Conservation (phyloP, 2,113 vertebrate genomes). For the Ophthalmolycus amberensis region DNA sequence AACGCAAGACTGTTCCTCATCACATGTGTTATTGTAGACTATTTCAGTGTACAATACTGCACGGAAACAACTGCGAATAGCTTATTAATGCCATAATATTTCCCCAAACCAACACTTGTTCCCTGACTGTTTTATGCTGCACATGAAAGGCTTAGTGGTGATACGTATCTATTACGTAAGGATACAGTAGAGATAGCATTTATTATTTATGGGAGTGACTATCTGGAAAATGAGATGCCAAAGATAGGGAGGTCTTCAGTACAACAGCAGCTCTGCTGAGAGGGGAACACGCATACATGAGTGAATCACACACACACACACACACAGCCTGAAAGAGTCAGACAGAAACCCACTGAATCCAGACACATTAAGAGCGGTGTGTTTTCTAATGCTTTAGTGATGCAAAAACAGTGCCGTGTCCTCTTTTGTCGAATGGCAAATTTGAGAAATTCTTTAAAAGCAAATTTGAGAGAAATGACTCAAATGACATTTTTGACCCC, state of each 20-base stretch:
- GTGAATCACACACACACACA: not conserved
- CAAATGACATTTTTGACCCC: not conserved
- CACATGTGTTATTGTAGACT: not conserved
- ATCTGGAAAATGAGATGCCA: constrained; percentile 66
- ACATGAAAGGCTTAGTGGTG: constrained; percentile 59
- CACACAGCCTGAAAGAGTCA: constrained; percentile 10
- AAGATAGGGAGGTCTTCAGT: constrained; percentile 48
- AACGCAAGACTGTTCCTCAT: not conserved
- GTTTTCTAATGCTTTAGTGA: constrained; percentile 19
- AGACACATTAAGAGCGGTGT: constrained; percentile 2
- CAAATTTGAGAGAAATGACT: not conserved
- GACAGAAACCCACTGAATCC: constrained; percentile 21
- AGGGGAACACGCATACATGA: constrained; percentile 20
- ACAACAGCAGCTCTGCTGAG: constrained; percentile 20
- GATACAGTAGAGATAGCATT: constrained; percentile 63
- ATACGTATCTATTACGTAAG: constrained; percentile 68
- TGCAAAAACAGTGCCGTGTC: not conserved
- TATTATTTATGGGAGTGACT: constrained; percentile 73
- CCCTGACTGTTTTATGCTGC: constrained; percentile 55
- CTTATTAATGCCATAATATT: constrained; percentile 38
- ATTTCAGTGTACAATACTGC: not conserved
- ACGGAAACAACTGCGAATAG: not conserved
- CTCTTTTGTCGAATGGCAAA: not conserved
- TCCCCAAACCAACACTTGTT: constrained; percentile 56
- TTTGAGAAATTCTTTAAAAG: not conserved